Evolutionary conservation across 2,888 invertebrate species (phyloP).

Genomic region (Autographa pulchrina): DNA sequence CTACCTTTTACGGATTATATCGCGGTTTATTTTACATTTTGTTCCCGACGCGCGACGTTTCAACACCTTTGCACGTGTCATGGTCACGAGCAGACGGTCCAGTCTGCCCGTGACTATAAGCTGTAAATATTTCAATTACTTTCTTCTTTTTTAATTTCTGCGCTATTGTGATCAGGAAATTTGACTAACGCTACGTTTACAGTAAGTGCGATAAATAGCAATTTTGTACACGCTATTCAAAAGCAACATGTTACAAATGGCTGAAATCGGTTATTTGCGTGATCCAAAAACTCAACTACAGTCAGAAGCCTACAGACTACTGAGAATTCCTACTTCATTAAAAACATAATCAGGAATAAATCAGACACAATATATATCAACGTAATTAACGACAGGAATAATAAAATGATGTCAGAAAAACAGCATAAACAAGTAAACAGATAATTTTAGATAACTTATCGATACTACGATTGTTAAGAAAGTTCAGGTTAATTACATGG

Average conservation of each 20-base stretch:
- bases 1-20: too few species aligned
- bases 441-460: conserved; percentile 43
- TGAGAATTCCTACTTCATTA: conserved; percentile 28
- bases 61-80: too few species aligned
- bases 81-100: too few species aligned
- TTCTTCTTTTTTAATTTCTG: too few species aligned
- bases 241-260: background rate
- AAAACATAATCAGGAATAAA: conserved; percentile 40
- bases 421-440: conserved; percentile 47
- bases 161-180: too few species aligned
- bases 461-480: conserved; percentile 17
- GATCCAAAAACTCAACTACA: background rate
- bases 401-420: conserved; percentile 61
- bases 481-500: conserved; percentile 17
- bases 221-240: background rate
- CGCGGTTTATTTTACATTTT: too few species aligned
- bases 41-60: too few species aligned
- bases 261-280: background rate
- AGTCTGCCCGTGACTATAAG: too few species aligned
- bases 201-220: too few species aligned
- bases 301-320: conserved; percentile 3
- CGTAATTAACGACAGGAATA: conserved; percentile 52
- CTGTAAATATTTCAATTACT: too few species aligned
- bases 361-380: conserved; percentile 38
- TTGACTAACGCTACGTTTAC: too few species aligned